Evolutionary conservation across 2,113 vertebrate genomes (phyloP), one percentile per base, ranked within the genome.

Genomic region (Coryphaenoides rupestris): DNA sequence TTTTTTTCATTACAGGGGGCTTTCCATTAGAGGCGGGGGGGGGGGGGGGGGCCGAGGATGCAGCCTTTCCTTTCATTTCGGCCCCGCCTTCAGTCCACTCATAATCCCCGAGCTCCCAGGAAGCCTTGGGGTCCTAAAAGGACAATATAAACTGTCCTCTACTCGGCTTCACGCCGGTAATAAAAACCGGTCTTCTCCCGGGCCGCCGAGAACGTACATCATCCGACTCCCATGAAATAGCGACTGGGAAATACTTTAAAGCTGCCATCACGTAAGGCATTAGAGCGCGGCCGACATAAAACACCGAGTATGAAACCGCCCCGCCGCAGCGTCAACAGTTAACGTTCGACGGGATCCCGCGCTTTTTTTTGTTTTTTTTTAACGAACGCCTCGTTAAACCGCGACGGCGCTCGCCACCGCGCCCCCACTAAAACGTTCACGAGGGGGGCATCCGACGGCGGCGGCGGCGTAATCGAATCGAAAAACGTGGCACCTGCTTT

Each of bases 401-500:
- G 33, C 33, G 9, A 40, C 13, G 33, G 13, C 13, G 33, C 5
- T 40, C 13, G 33, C 9, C 33, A 40, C 33, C 33, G 33, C 33
- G n/a, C n/a, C n/a, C n/a, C n/a, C 7, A 6, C 33, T 26, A 10
- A 40, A 40, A 40, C 13, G 33, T 1, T 40, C 33, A 9, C 13
- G 33, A 40, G 33, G 33, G 7, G 24, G 33, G 9, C 2, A 40
- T 40, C 2, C 33, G 9, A 40, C 33, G 33, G n/a, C n/a, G n/a
- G n/a, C n/a, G n/a, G n/a, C n/a, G n/a, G n/a, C 1, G 26, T 79
- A 65, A 80, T 75, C 75, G 24, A 69, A 74, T 73, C n/a, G 49
- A 53, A 69, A 14, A 6, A 66, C 63, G 3, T 6, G 2, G 52
- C 19, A 28, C 46, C 24, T 21, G 26, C 33, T 13, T 15, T 33